phyloP scores from a whole-genome alignment of 2,797 vertebrate genomes.

The Denticeps clupeoides region DNA sequence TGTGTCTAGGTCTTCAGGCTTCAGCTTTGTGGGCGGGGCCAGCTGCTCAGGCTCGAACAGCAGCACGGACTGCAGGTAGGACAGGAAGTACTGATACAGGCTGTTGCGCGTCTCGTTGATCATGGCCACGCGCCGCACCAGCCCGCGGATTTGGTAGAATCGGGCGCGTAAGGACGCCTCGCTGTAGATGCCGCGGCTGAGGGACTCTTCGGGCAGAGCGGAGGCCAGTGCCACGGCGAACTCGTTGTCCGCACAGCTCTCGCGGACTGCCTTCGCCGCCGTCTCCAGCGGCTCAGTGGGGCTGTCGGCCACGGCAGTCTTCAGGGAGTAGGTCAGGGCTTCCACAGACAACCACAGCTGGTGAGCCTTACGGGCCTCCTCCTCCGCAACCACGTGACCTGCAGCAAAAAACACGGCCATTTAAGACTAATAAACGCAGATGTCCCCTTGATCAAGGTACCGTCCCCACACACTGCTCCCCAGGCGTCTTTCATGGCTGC shows the following conservation, averaged over 20 bases:
- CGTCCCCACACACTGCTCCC: too few relatives aligned
- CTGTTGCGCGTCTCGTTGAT: slow-evolving; percentile 87
- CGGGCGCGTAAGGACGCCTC: slow-evolving; percentile 80
- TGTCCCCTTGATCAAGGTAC: neutral
- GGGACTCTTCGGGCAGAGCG: slow-evolving; percentile 73
- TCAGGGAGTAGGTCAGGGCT: slow-evolving; percentile 73
- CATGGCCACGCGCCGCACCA: slow-evolving; percentile 79
- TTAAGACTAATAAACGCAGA: slow-evolving; percentile 50
- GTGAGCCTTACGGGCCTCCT: slow-evolving; percentile 83
- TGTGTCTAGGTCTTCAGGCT: slow-evolving; percentile 68
- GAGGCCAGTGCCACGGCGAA: slow-evolving; percentile 72
- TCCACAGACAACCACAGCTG: slow-evolving; percentile 91
- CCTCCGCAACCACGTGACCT: slow-evolving; percentile 84
- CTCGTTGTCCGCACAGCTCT: slow-evolving; percentile 65
- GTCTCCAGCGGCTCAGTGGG: slow-evolving; percentile 68
- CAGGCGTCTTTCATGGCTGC: too few relatives aligned
- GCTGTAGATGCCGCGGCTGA: slow-evolving; percentile 80
- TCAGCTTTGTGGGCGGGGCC: slow-evolving; percentile 70
- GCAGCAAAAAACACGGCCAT: slow-evolving; percentile 9
- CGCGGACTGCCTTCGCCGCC: slow-evolving; percentile 63
- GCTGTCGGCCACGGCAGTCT: slow-evolving; percentile 52
- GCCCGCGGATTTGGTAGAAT: slow-evolving; percentile 71
- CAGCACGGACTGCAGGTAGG: slow-evolving; percentile 84
- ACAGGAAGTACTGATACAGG: slow-evolving; percentile 90
- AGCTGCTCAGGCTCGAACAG: slow-evolving; percentile 70